phyloP scores from a whole-genome alignment of 1,140 invertebrate genomes.

The Drosophila mayri region DNA sequence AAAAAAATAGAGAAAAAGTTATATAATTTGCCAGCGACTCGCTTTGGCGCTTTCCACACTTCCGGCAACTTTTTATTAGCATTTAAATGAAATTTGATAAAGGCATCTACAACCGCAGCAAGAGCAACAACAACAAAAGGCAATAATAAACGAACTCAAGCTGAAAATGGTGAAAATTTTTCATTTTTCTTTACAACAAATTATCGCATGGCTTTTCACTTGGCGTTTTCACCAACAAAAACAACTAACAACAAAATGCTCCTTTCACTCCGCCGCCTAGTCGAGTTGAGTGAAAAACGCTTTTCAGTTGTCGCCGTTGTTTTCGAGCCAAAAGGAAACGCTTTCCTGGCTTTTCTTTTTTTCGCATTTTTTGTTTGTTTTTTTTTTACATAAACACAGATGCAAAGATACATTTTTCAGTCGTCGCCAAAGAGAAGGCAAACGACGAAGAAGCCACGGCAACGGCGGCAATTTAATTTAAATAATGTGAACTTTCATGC shows the following conservation, averaged over 20 bases:
- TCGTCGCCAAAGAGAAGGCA: not conserved
- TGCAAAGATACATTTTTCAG: constrained; percentile 71
- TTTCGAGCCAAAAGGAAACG: constrained; percentile 75
- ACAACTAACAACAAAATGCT: constrained; percentile 63
- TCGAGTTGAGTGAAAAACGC: constrained; percentile 77
- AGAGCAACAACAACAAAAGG: constrained; percentile 23
- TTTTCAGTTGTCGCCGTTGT: constrained; percentile 62
- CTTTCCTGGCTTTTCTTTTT: constrained; percentile 69
- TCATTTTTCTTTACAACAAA: constrained; percentile 80
- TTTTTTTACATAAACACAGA: constrained; percentile 53
- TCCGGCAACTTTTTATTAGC: constrained; percentile 82
- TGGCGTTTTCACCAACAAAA: constrained; percentile 70
- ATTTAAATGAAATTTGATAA: constrained; percentile 83
- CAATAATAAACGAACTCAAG: constrained; percentile 46
- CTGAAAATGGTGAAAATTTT: constrained; percentile 80
- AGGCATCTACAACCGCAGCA: constrained; percentile 20
- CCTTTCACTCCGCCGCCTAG: constrained; percentile 77
- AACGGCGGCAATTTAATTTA: constrained; percentile 77
- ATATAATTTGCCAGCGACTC: constrained; percentile 68
- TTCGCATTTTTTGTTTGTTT: constrained; percentile 17
- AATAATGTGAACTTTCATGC: constrained; percentile 83
- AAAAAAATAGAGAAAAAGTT: constrained; percentile 48
- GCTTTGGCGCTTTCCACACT: constrained; percentile 66
- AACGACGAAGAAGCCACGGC: constrained; percentile 32
- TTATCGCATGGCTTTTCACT: constrained; percentile 83